Percentiles rank a stretch among this genome's conserved stretches.
These are phyloP conservation scores for Thunnus thynnus DNA, from an alignment of 2,113 vertebrate genomes.

Conservation along the genomic window DNA sequence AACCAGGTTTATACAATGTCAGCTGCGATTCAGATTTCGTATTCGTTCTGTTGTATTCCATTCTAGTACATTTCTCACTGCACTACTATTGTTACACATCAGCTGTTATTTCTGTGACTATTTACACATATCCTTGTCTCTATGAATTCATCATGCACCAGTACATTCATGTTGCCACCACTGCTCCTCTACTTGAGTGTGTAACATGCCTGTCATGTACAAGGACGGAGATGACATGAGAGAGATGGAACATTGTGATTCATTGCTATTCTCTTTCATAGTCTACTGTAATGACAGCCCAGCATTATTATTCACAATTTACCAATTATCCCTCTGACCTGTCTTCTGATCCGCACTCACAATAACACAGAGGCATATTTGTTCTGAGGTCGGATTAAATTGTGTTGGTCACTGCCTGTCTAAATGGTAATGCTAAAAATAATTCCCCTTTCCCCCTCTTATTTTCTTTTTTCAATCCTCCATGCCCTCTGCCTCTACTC, in stretches of 20 bases:
- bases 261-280: conserved; percentile 43
- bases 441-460: conserved; percentile 2
- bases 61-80: background rate
- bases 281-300: conserved; percentile 33
- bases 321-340: conserved; percentile 64
- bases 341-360: conserved; percentile 50
- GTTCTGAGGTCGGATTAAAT: conserved; percentile 62
- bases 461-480: conserved; percentile 8
- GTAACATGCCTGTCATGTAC: background rate
- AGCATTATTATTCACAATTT: conserved; percentile 65
- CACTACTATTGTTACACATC: conserved; percentile 21
- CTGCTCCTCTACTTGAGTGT: background rate
- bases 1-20: conserved; percentile 24
- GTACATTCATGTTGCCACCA: background rate
- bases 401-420: conserved; percentile 52
- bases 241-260: conserved; percentile 4
- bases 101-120: conserved; percentile 23
- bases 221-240: background rate
- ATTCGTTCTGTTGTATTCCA: background rate
- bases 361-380: conserved; percentile 49
- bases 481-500: background rate
- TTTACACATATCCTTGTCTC: conserved; percentile 23
- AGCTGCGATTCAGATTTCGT: conserved; percentile 14
- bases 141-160: conserved; percentile 25
- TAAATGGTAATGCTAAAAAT: conserved; percentile 65